A percentile compares a stretch with the other conserved stretches of the same genome.
Conservation (phyloP, 2,113 vertebrate genomes). For the Istiophorus platypterus region DNA sequence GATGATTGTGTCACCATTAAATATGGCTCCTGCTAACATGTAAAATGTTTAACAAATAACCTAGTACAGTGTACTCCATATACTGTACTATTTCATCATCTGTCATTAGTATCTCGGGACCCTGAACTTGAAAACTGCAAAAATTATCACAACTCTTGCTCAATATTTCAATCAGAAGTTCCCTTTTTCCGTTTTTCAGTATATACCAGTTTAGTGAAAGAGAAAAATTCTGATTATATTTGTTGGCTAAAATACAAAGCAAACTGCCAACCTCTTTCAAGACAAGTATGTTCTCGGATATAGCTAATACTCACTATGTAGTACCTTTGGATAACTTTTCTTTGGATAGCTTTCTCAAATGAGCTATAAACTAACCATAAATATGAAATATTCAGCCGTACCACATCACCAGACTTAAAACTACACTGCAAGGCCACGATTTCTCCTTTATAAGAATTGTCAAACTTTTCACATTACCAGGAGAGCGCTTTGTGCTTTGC, state of each 20-base stretch:
- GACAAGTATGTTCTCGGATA: background rate
- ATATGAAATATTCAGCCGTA: background rate
- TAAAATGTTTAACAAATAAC: background rate
- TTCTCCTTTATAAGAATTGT: background rate
- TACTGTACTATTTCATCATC: background rate
- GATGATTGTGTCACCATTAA: background rate
- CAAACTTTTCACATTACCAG: background rate
- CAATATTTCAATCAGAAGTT: background rate
- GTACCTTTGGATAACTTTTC: background rate
- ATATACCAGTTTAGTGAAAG: background rate
- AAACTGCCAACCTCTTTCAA: background rate
- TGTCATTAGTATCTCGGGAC: background rate
- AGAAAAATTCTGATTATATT: background rate
- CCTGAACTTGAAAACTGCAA: background rate
- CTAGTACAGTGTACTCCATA: background rate
- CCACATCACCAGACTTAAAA: background rate
- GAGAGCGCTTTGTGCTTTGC: background rate
- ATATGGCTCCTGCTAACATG: background rate
- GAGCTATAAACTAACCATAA: background rate
- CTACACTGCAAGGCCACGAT: background rate
- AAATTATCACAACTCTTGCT: background rate
- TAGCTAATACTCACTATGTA: background rate
- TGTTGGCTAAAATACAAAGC: background rate
- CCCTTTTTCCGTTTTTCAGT: background rate
- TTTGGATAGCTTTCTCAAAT: background rate